Evolutionary conservation across 2,888 invertebrate genomes (phyloP), one percentile per base, ranked within the genome.

Genomic region (Calliphora vomitoria): DNA sequence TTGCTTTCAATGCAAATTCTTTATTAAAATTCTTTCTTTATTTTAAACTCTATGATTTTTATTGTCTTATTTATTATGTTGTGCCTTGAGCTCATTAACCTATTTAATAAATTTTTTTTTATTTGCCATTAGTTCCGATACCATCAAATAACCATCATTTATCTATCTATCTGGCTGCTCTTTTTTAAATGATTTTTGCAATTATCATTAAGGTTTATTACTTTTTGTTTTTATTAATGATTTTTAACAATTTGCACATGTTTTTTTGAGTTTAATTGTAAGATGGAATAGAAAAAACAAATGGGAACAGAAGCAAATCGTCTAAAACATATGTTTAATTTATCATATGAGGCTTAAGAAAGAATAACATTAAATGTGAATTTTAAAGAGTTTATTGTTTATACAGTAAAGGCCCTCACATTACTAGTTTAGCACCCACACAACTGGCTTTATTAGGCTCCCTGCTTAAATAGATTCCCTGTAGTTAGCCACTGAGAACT

Each of bases 81-180:
- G 8, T 41, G 60, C 76, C 62, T 76, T 44, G 31, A 76, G 53
- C 62, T 76, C 76, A 76, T 83, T 83, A 76, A 76, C 76, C 82
- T 53, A 83, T 69, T 82, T 81, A 62, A 50, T 60, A 60, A n/a
- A 35, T n/a, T 44, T 8, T 69, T 69, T n/a, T 8, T 25, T 69
- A 41, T 20, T 68, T 64, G 15, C 5, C 18, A 82, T 35, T 75
- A 60, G 20, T 64, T 55, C 13, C 44, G 66, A 74, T 79, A 78
- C 18, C 1, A 83, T 78, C 64, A 66, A 35, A 58, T 18, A 64
- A 55, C 55, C 18, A 55, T 13, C 53, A 55, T 44, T 62, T 82
- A 47, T 55, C 4, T 31, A 31, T 31, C 4, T 31, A 20, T 55
- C 4, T n/a, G 8, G 15, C 6, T 11, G 8, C 0, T 44, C 18